Evolutionary conservation across 2,888 invertebrate species (phyloP), one percentile per base, ranked within the genome.

Genomic region (Julus scandinavius): DNA sequence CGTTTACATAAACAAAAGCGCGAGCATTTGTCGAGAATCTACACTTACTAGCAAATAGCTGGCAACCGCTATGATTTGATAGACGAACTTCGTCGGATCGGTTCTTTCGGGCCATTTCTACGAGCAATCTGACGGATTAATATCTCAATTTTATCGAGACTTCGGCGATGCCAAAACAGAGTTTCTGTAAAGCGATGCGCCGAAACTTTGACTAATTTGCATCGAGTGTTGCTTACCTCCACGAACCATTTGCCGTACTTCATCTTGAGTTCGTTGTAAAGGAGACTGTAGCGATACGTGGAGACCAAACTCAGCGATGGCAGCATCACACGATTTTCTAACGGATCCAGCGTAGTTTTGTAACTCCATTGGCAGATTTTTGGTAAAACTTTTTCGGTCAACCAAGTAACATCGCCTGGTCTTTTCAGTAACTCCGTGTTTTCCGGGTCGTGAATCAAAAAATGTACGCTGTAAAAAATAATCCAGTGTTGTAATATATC

Each of bases 11-110:
- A n/a, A n/a, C n/a, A n/a, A n/a, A n/a, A n/a, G n/a, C n/a, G n/a
- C n/a, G n/a, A n/a, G n/a, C n/a, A n/a, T n/a, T n/a, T n/a, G n/a
- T n/a, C n/a, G n/a, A n/a, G n/a, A n/a, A n/a, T n/a, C n/a, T 9
- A 17, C 13, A 90, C 90, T 89, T 85, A 92, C 92, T 87, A 97
- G 93, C 84, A 98, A 93, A 92, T 98, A 98, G 15, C 96, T 94
- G 7, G 97, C 97, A 91, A 99, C 99, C 4, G 97, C 98, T 90
- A 99, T 94, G 92, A 99, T 99, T 94, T 99, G 99, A 93, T 96
- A 97, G 0, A 99, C 97, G 93, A 96, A 98, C 92, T 99, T 99
- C 86, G 95, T 93, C 20, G 99, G 97, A 92, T 99, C 97, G 7
- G 99, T 99, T 89, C 94, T 95, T 93, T 98, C 98, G 6, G 96